Evolutionary conservation across 2,797 vertebrate species (phyloP).

Genomic region (Tiaroga cobitis): DNA sequence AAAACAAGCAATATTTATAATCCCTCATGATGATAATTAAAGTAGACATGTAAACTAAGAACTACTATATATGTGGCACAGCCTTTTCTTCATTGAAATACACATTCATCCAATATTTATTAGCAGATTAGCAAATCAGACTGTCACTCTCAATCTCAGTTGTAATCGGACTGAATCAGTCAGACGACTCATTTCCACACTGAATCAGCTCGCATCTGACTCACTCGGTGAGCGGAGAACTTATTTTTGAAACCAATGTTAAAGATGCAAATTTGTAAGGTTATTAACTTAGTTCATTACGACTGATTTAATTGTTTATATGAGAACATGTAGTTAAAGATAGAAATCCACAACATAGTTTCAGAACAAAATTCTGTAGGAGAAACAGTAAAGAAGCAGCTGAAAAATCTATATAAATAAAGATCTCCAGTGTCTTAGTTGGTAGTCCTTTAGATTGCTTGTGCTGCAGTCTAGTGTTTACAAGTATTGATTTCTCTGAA

Average conservation of each 20-base stretch:
- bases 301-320: background rate
- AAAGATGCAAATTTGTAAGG: background rate
- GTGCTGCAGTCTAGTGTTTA: constrained; percentile 9
- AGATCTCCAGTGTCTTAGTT: constrained; percentile 18
- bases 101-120: background rate
- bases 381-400: background rate
- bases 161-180: background rate
- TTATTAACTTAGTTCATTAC: background rate
- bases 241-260: background rate
- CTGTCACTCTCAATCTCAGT: no score
- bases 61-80: no score
- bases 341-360: background rate
- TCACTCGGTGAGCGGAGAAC: background rate
- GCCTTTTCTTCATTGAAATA: background rate
- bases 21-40: no score
- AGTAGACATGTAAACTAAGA: background rate
- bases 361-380: background rate
- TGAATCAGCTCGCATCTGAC: background rate
- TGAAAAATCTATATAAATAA: background rate
- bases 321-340: background rate
- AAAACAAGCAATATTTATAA: background rate
- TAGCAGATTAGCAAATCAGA: background rate
- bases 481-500: constrained; percentile 39
- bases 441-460: constrained; percentile 4
- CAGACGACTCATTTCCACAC: background rate